Evolutionary conservation across 2,888 invertebrate species (phyloP), one percentile per base, ranked within the genome.

Genomic region (Protophormia terraenovae): DNA sequence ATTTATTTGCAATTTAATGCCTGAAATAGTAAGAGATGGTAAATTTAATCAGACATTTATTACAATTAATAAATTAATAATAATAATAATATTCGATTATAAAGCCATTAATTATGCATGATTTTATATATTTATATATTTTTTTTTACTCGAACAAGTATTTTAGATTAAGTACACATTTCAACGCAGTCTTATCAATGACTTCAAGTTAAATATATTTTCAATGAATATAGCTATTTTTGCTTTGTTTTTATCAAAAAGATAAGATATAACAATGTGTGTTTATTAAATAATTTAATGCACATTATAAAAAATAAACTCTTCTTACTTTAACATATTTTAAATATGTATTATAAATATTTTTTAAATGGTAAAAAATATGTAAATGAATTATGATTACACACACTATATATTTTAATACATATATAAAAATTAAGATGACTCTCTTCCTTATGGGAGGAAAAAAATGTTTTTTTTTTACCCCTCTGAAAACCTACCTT

Each of bases 1-100:
- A 76, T 93, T 93, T 3, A 94, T 89, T 80, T 93, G 93, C 6
- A 94, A 90, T 86, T 93, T 94, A 53, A 94, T 93, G 14, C 94
- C 94, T 94, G 87, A n/a, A n/a, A n/a, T n/a, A n/a, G n/a, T 0
- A 89, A 90, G 24, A n/a, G 12, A 3, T 16, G 12, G 1, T 16
- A n/a, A 35, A 7, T 2, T 35, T 35, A 12, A 35, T 35, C 2
- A 35, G 35, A 35, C 12, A 1, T 35, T 35, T 0, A 45, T 45
- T 35, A 12, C 35, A 35, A 35, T n/a, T 45, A 45, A n/a, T n/a
- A 45, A 7, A 19, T 47, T 47, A 19, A 8, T 19, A 2, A 8
- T 47, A 47, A 16, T 47, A 35, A 8, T 35, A 35, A 35, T n/a
- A n/a, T 41, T n/a, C 41, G n/a, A 7, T 47, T 19, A 47, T n/a